Evolutionary conservation across 2,797 vertebrate genomes (phyloP), one percentile per base, ranked within the genome.

Genomic region (Gobionotothen gibberifrons): DNA sequence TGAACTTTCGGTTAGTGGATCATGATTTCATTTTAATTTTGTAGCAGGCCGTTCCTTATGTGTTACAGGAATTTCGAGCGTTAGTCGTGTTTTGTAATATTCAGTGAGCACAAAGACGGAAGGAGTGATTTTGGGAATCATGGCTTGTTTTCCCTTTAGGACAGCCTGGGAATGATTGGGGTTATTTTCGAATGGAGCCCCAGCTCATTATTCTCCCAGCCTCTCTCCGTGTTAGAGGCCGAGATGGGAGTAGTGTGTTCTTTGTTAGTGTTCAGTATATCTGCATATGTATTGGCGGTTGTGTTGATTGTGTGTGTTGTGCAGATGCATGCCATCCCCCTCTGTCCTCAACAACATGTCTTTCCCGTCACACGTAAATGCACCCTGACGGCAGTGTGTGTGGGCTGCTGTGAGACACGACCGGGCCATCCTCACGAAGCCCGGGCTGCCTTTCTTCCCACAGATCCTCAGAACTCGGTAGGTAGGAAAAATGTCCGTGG

Each of bases 361-460:
- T 77, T 36, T 40, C 60, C 58, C 56, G 82, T 90, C 87, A 87
- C 85, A 78, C 69, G 6, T 74, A 84, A 91, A 91, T 62, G 54
- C 2, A 52, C 72, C 76, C 52, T 82, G 91, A 87, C 83, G 64
- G 83, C 79, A 39, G 67, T 10, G 32, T 89, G 85, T 90, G 87
- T 91, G 87, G 82, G 80, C 83, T 46, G 49, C 72, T 21, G 9
- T 52, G 32, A 80, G 65, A 81, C 65, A 5, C 15, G 29, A 46
- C 58, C 62, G 9, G 13, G 48, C 36, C 76, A 49, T 76, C 71
- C 46, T 68, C 14, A 9, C 17, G 9, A 56, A 65, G 74, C 63
- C 46, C 17, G 29, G 29, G n/a, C 52, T 19, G 54, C 61, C 55
- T 72, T 78, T 79, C 79, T 89, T 89, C 72, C 76, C 80, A 82